Evolutionary conservation across 1,140 invertebrate genomes (phyloP), one percentile per base, ranked within the genome.

Genomic region (Acromyrmex echinatior): DNA sequence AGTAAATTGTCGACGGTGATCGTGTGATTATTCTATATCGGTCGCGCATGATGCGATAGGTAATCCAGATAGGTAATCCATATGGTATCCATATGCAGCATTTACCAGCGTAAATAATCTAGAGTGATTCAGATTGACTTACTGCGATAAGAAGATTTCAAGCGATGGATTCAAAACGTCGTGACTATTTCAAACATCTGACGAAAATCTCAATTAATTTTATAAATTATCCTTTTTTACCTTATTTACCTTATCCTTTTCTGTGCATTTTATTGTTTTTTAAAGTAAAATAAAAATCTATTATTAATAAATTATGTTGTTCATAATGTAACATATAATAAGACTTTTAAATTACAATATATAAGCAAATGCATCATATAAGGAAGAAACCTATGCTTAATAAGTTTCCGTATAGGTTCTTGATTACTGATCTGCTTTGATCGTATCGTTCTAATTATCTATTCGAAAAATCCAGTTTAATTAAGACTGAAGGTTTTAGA

Each of bases 391-490:
- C 14, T 31, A 18, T 21, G 28, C 14, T 84, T 74, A 74, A 76
- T 71, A 56, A 76, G 14, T 45, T 84, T 84, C 80, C 70, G 80
- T 63, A 12, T 18, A 62, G n/a, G 60, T 79, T 14, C 39, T 74
- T 76, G 80, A 84, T 84, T 84, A 49, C 80, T 31, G 9, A 58
- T 31, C 53, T 25, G 28, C 39, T 84, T 62, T 76, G 58, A 76
- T 82, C n/a, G 45, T 56, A 63, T 84, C 70, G 70, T 16, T 76
- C 18, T 76, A 84, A 84, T 62, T 84, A 84, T 51, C 45, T 62
- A 31, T 60, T 31, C 35, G 39, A 80, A 68, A 80, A 70, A 49
- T 6, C 14, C 28, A 31, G 18, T 14, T 10, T 51, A 62, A 84
- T 84, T 74, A 84, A 84, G 28, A 84, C 18, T 45, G 4, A 31